Evolutionary conservation across 2,797 vertebrate genomes (phyloP).

Genomic region (Sciurus vulgaris): DNA sequence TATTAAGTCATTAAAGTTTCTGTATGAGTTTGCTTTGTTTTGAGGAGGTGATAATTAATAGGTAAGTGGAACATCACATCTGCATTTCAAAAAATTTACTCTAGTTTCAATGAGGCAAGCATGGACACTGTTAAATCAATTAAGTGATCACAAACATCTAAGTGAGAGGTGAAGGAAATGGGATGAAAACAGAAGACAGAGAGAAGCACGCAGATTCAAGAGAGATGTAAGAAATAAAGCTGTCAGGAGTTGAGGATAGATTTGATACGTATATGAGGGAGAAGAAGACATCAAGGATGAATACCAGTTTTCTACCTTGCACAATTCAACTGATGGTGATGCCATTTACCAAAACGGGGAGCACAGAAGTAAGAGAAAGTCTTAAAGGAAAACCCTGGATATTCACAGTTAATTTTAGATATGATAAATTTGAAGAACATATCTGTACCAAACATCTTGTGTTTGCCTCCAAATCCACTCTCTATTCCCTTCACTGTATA

Average conservation of each 20-base stretch:
- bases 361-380: neutral
- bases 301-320: neutral
- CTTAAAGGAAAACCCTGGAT: neutral
- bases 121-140: constrained; percentile 13
- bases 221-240: constrained; percentile 47
- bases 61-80: constrained; percentile 12
- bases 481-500: neutral
- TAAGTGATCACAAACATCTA: constrained; percentile 31
- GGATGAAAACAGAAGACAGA: neutral
- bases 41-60: neutral
- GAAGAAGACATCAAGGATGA: neutral
- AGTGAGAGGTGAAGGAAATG: neutral
- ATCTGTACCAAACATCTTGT: neutral
- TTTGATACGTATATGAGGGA: neutral
- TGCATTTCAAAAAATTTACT: constrained; percentile 13
- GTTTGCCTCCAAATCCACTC: neutral
- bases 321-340: neutral
- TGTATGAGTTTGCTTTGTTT: constrained; percentile 37
- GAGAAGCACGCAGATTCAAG: neutral
- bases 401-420: constrained; percentile 44
- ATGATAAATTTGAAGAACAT: constrained; percentile 12
- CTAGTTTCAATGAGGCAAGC: constrained; percentile 31
- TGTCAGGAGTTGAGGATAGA: neutral
- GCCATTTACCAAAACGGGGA: neutral
- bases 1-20: neutral